These are phyloP conservation scores for Oreonectes daqikongensis DNA, from an alignment of 2,797 vertebrate species.

Conservation along the genomic window DNA sequence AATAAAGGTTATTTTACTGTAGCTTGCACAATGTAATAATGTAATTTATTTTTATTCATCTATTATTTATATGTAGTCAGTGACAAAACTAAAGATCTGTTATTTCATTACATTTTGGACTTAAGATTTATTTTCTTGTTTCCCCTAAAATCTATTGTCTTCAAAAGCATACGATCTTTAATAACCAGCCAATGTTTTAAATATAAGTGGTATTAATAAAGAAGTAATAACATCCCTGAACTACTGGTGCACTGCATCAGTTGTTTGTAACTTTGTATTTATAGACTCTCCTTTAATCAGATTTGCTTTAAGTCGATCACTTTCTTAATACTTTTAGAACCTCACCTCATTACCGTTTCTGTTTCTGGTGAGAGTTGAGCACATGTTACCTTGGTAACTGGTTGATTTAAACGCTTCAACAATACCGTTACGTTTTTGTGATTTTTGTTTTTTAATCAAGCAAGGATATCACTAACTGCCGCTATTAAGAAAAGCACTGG, in stretches of 20 bases:
- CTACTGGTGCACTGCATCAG: constrained; percentile 62
- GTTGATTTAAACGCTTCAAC: neutral
- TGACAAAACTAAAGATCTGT: neutral
- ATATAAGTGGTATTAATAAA: no score
- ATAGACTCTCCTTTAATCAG: constrained; percentile 62
- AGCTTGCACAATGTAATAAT: no score
- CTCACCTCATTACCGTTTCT: neutral
- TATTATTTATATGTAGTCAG: neutral
- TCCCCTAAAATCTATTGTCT: neutral
- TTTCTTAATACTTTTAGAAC: constrained; percentile 7
- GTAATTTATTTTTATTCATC: neutral
- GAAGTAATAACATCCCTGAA: neutral
- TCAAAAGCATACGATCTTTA: neutral
- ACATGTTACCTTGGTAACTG: neutral
- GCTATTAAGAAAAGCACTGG: neutral
- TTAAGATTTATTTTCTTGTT: neutral
- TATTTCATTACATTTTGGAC: neutral
- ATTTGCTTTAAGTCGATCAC: constrained; percentile 59
- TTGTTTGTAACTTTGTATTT: constrained; percentile 43
- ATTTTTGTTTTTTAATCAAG: no score
- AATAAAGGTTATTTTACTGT: no score
- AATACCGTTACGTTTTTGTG: no score
- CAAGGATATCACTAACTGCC: no score
- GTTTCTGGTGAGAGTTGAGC: neutral
- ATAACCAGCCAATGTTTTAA: neutral